phyloP scores from a whole-genome alignment of 2,797 vertebrate genomes.

The Molossus molossus region DNA sequence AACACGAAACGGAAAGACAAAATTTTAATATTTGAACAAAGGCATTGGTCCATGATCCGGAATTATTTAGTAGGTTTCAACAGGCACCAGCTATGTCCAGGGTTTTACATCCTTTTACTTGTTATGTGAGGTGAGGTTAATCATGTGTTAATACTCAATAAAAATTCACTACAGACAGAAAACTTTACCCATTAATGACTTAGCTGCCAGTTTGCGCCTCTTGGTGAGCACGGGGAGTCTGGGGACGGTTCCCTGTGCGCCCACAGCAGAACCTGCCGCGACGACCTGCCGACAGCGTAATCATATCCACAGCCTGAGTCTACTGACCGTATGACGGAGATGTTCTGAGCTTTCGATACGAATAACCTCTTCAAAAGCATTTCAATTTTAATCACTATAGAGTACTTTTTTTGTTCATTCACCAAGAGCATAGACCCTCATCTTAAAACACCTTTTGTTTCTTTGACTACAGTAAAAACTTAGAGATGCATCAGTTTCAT shows the following conservation, averaged over 20 bases:
- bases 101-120: constrained; percentile 70
- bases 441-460: constrained; percentile 75
- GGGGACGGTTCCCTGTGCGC: constrained; percentile 59
- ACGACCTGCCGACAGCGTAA: constrained; percentile 63
- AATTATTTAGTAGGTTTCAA: constrained; percentile 82
- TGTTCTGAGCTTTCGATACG: constrained; percentile 70
- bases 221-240: constrained; percentile 67
- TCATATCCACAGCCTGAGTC: background rate
- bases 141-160: constrained; percentile 79
- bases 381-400: constrained; percentile 4
- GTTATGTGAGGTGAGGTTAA: constrained; percentile 63
- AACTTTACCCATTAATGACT: constrained; percentile 73
- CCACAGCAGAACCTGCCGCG: constrained; percentile 64
- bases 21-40: constrained; percentile 83
- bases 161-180: constrained; percentile 77
- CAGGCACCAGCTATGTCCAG: constrained; percentile 63
- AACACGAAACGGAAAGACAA: constrained; percentile 68
- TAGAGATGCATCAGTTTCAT: constrained; percentile 50
- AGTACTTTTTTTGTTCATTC: constrained; percentile 57
- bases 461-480: constrained; percentile 48
- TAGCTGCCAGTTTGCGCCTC: constrained; percentile 71
- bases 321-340: constrained; percentile 77
- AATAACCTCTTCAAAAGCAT: constrained; percentile 74
- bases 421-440: background rate
- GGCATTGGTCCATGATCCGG: constrained; percentile 72